phyloP scores from a whole-genome alignment of 2,797 vertebrate species.

The Micromesistius poutassou region DNA sequence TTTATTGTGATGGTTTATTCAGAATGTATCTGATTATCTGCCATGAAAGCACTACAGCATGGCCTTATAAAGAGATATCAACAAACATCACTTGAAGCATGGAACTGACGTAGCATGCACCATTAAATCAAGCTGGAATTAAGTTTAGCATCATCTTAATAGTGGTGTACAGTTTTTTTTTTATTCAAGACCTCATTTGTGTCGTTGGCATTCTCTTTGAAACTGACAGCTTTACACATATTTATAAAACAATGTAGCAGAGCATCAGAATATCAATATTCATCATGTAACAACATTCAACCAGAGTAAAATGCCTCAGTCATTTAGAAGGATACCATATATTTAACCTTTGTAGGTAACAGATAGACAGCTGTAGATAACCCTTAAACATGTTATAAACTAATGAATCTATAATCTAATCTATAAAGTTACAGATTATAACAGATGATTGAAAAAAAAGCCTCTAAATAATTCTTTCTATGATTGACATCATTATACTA shows the following conservation, averaged over 20 bases:
- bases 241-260: not conserved
- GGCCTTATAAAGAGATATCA: not conserved
- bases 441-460: not conserved
- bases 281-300: slow-evolving; percentile 1
- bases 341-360: not conserved
- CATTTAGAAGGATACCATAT: not conserved
- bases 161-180: not conserved
- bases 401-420: too few species aligned
- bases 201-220: not conserved
- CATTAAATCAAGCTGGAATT: slow-evolving; percentile 38
- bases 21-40: not conserved
- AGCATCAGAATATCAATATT: slow-evolving; percentile 5
- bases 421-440: not conserved
- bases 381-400: not conserved
- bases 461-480: not conserved
- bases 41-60: not conserved
- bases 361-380: not conserved
- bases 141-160: slow-evolving; percentile 38
- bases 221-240: not conserved
- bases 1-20: slow-evolving; percentile 1
- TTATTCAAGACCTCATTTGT: not conserved
- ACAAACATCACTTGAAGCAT: slow-evolving; percentile 21
- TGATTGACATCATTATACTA: not conserved
- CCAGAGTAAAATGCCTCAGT: slow-evolving; percentile 1
- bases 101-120: slow-evolving; percentile 62